phyloP scores from a whole-genome alignment of 2,113 vertebrate species.

The Mesocricetus auratus region DNA sequence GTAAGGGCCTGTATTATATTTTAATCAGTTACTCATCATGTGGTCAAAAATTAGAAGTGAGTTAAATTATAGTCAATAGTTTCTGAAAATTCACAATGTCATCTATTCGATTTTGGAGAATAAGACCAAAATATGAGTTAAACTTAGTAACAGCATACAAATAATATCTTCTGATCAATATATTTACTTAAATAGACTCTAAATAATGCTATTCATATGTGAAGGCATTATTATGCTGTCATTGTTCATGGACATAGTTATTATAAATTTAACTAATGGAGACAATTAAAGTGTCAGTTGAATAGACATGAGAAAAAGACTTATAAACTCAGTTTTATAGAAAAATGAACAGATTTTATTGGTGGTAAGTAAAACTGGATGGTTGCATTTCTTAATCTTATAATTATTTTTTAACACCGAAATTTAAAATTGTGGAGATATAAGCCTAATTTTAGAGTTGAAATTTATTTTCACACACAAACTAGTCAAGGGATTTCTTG shows the following conservation, averaged over 20 bases:
- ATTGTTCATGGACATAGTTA: slow-evolving; percentile 45
- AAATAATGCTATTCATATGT: slow-evolving; percentile 75
- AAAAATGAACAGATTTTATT: slow-evolving; percentile 75
- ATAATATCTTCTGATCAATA: not conserved
- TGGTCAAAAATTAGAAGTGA: slow-evolving; percentile 75
- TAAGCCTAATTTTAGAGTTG: not conserved
- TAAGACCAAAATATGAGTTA: not conserved
- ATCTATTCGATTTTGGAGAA: slow-evolving; percentile 36
- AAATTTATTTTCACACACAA: not conserved
- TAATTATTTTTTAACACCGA: slow-evolving; percentile 32
- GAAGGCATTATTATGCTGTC: slow-evolving; percentile 63
- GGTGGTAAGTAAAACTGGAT: slow-evolving; percentile 76
- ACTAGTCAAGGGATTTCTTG: not conserved
- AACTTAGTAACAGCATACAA: slow-evolving; percentile 24
- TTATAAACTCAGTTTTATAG: slow-evolving; percentile 77
- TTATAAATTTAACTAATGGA: slow-evolving; percentile 60
- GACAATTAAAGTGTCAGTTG: slow-evolving; percentile 73
- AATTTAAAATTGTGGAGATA: not conserved
- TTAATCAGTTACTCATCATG: slow-evolving; percentile 79
- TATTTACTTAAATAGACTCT: slow-evolving; percentile 70
- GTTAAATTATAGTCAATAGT: not conserved
- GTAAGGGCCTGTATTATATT: slow-evolving; percentile 73
- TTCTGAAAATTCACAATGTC: not conserved
- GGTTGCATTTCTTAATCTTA: slow-evolving; percentile 81
- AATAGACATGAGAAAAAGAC: not conserved